Evolutionary conservation across 2,888 invertebrate species (phyloP), one percentile per base, ranked within the genome.

Genomic region (Drosophila kambysellisi): DNA sequence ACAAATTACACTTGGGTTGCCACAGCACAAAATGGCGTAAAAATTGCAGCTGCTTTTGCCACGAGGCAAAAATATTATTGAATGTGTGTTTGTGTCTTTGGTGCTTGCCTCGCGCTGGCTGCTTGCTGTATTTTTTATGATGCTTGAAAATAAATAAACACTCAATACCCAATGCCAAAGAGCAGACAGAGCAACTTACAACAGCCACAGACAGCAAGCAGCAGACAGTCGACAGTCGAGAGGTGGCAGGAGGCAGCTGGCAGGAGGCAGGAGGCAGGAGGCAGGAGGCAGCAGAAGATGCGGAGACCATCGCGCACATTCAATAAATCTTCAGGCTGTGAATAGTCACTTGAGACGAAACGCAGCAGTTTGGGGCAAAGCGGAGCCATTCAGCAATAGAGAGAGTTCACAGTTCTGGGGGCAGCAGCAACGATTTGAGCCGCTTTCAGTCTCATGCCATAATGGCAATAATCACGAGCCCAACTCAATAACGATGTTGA

Each of bases 61-160:
- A 81, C 59, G 74, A 64, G 74, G 63, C 70, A 46, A 78, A 83
- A 70, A 83, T 83, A 86, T 84, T 81, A 87, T 79, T 89, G 83
- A 82, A 77, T 79, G 66, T 74, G 57, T 79, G 66, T 70, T 29
- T 50, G 50, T 60, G n/a, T 50, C n/a, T 30, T 43, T 43, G 48
- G 52, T 61, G 32, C 62, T 70, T 65, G 67, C 64, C 63, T 64
- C 51, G 43, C 57, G 56, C 46, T 52, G 29, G 39, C 56, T 51
- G 72, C 56, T 79, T 81, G 72, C 56, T 82, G 76, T 79, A 84
- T 84, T 82, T 88, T 90, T 89, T 91, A 89, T 90, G 90, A 86
- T 87, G 83, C 85, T 89, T 79, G 81, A 90, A 90, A 90, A 91
- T 91, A 90, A 90, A 91, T 90, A 90, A 91, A 91, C 91, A 90